A percentile compares a stretch with the other conserved stretches of the same genome.
Evolutionary conservation across 2,113 vertebrate genomes (phyloP).

Genomic region (Gnathonemus longibarbis): DNA sequence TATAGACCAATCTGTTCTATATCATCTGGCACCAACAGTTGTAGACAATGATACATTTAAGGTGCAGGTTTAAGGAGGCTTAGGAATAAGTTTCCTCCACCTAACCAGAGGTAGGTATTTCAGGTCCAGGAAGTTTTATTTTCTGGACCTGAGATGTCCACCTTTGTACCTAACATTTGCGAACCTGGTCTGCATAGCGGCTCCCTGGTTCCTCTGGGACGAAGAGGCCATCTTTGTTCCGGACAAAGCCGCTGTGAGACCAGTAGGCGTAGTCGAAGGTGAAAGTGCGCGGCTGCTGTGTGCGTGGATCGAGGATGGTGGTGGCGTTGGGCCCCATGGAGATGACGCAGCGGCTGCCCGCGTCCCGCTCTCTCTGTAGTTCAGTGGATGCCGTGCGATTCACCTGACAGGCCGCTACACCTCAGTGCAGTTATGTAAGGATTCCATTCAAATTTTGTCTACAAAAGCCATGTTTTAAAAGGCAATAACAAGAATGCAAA

Average conservation of each 20-base stretch:
- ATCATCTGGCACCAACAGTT: too few species aligned
- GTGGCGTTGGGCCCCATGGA: conserved; percentile 62
- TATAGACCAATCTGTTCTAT: neutral
- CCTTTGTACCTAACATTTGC: neutral
- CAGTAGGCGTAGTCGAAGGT: conserved; percentile 67
- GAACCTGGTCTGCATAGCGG: conserved; percentile 71
- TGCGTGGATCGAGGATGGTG: conserved; percentile 59
- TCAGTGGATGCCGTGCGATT: neutral
- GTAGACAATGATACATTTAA: neutral
- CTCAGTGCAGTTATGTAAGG: neutral
- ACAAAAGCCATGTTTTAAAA: neutral
- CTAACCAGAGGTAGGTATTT: neutral
- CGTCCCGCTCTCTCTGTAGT: conserved; percentile 64
- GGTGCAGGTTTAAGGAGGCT: neutral
- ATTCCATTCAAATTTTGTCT: neutral
- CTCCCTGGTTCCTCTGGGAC: conserved; percentile 57
- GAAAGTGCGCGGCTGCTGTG: conserved; percentile 55
- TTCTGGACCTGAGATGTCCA: neutral
- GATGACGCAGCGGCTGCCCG: conserved; percentile 62
- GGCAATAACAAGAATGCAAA: neutral
- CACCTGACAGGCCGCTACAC: neutral
- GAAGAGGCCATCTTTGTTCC: conserved; percentile 50
- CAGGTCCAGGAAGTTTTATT: neutral
- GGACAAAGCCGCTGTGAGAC: conserved; percentile 65
- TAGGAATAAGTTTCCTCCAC: neutral